These are phyloP conservation scores for Mimas tiliae DNA, from an alignment of 2,888 invertebrate genomes.

Conservation along the genomic window DNA sequence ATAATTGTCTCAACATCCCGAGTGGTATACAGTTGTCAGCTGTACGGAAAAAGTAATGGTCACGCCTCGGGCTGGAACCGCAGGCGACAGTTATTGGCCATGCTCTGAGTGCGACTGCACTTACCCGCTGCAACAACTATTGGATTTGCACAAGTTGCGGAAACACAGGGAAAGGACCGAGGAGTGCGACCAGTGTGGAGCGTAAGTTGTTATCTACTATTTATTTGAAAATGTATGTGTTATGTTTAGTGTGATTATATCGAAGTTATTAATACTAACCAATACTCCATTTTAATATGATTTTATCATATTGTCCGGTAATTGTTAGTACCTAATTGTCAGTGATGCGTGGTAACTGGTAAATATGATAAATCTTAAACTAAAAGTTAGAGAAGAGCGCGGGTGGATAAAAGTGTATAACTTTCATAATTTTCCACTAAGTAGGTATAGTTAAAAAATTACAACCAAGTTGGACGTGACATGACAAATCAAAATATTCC, in stretches of 20 bases:
- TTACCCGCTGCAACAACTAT: constrained; percentile 88
- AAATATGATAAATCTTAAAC: too few species aligned
- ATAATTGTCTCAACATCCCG: background rate
- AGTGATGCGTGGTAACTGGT: too few species aligned
- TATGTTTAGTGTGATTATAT: too few species aligned
- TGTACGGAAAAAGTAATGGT: constrained; percentile 29
- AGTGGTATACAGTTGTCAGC: constrained; percentile 45
- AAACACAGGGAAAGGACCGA: constrained; percentile 86
- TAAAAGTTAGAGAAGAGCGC: too few species aligned
- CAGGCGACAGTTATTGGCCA: constrained; percentile 67
- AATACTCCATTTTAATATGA: too few species aligned
- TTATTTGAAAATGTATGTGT: background rate
- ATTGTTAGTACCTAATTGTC: too few species aligned
- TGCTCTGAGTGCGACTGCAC: constrained; percentile 89
- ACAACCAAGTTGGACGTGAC: too few species aligned
- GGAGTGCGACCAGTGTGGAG: constrained; percentile 77
- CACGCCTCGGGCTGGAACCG: constrained; percentile 19
- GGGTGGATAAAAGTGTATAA: too few species aligned
- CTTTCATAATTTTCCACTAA: too few species aligned
- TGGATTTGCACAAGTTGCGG: constrained; percentile 87
- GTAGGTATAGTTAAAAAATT: too few species aligned
- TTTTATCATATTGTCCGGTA: too few species aligned
- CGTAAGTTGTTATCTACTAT: constrained; percentile 50
- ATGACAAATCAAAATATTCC: too few species aligned
- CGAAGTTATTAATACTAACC: background rate